Conservation (phyloP, 2,113 vertebrate species). For the Sterna hirundo region DNA sequence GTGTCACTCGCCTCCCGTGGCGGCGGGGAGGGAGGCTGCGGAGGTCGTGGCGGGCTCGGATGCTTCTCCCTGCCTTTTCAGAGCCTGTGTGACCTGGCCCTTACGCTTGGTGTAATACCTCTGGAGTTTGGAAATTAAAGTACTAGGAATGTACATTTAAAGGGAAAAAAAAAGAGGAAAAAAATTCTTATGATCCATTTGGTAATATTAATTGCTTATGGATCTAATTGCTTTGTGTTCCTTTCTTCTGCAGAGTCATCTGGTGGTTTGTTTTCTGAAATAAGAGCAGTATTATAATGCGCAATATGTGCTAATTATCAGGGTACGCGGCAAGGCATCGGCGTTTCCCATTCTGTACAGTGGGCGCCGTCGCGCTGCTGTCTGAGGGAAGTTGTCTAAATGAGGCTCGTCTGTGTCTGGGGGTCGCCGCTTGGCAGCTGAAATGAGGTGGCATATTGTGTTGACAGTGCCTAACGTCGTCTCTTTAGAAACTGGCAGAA, state of each 20-base stretch:
- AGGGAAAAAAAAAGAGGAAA: too few relatives aligned
- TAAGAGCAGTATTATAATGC: neutral
- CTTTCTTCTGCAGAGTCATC: slow-evolving; percentile 4
- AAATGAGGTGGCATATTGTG: slow-evolving; percentile 20
- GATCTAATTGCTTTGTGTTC: neutral
- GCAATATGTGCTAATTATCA: neutral
- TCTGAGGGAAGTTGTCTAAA: neutral
- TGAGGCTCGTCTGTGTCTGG: neutral
- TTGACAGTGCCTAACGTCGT: neutral
- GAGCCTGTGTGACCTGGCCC: neutral
- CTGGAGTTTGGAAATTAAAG: neutral
- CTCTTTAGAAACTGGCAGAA: neutral
- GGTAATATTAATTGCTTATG: neutral
- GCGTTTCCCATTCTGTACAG: neutral
- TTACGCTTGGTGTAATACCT: neutral
- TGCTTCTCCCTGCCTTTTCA: neutral
- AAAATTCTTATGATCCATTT: neutral
- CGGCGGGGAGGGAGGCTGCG: neutral
- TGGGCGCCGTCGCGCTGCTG: rapidly evolving
- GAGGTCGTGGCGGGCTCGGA: neutral
- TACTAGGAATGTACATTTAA: neutral
- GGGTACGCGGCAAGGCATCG: neutral
- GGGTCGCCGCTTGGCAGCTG: slow-evolving; percentile 22
- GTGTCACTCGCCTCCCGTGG: neutral
- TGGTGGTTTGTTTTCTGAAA: neutral